Conservation (phyloP, 2,888 invertebrate species). For the Lymantria monacha region DNA sequence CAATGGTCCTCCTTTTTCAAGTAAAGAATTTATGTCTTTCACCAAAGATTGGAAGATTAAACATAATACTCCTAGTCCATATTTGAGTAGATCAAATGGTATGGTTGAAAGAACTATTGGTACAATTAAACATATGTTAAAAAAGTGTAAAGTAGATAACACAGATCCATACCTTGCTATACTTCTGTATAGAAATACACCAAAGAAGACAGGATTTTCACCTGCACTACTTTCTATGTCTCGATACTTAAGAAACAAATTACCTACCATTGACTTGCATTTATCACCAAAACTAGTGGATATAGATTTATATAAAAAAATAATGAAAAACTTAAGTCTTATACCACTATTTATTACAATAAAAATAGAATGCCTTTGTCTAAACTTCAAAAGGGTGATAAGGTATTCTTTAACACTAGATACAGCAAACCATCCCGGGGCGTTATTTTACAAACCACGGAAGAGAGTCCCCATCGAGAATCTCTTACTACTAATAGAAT, state of each 20-base stretch:
- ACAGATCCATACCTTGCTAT: neutral
- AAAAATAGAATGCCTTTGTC: neutral
- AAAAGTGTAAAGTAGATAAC: neutral
- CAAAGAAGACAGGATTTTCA: neutral
- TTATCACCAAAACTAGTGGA: neutral
- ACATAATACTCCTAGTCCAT: neutral
- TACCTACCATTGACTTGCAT: neutral
- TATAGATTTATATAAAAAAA: neutral
- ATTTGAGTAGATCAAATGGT: neutral
- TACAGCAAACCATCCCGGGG: too few species aligned
- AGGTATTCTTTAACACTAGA: neutral
- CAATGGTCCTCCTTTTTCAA: neutral
- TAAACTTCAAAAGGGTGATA: neutral
- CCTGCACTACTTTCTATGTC: neutral
- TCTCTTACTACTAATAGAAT: too few species aligned
- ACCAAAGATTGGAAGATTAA: neutral
- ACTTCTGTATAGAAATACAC: neutral
- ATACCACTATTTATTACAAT: neutral
- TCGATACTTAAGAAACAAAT: neutral
- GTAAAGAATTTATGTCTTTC: neutral
- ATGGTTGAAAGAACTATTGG: neutral
- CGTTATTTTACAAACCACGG: too few species aligned
- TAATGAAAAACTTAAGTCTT: neutral
- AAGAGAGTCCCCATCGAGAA: too few species aligned
- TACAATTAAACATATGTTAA: neutral